Evolutionary conservation across 2,888 invertebrate species (phyloP).

Genomic region (Dilophus febrilis): DNA sequence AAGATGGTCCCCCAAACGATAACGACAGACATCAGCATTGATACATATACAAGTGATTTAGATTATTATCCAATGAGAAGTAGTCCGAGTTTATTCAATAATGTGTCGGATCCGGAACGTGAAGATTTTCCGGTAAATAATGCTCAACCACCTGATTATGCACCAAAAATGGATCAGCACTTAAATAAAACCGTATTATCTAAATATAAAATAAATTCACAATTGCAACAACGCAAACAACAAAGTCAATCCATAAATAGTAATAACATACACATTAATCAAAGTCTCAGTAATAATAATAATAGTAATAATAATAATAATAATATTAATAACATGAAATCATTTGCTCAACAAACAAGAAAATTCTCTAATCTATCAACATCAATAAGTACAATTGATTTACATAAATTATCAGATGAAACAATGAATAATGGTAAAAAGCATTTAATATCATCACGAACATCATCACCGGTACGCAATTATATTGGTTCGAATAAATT

Average conservation of each 20-base stretch:
- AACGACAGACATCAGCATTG: constrained; percentile 6
- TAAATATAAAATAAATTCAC: not conserved
- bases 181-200: not conserved
- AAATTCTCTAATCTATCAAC: not conserved
- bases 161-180: constrained; percentile 10
- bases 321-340: no score
- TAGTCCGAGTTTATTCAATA: constrained; percentile 12
- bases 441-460: constrained; percentile 3
- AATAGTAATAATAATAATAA: no score
- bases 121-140: constrained; percentile 29
- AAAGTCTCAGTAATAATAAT: no score
- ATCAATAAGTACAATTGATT: constrained; percentile 23
- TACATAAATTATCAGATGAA: constrained; percentile 27
- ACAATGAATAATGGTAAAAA: not conserved
- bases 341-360: no score
- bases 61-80: constrained; percentile 13
- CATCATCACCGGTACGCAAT: constrained; percentile 8
- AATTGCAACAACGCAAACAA: not conserved
- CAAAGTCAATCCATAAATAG: not conserved
- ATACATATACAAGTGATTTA: constrained; percentile 17
- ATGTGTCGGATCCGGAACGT: constrained; percentile 27
- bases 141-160: constrained; percentile 18
- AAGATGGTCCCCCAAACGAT: not conserved
- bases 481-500: constrained; percentile 2
- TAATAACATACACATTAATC: not conserved